Evolutionary conservation across 2,888 invertebrate species (phyloP), one percentile per base, ranked within the genome.

Genomic region (Rhagophthalmus giganteus): DNA sequence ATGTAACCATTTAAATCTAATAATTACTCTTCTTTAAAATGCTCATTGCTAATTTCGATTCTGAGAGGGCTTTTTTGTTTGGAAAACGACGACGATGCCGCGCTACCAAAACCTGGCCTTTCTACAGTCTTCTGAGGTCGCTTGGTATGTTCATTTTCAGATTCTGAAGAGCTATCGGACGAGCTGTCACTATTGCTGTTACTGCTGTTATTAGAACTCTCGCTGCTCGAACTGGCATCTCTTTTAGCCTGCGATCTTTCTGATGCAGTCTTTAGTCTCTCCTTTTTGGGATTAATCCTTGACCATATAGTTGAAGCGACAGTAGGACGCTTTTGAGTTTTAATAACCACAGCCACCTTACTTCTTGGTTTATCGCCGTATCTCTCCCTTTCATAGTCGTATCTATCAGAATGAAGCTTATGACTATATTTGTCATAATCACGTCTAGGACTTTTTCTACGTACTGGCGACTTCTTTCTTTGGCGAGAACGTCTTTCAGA

Each of bases 241-340:
- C 47, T 47, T n/a, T 47, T 47, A 7, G 44, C 35, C 6, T 55
- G 52, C n/a, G 55, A 48, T 16, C 62, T 44, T 31, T 59, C 60
- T 2, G 60, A 58, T 3, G 60, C 57, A 4, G 61, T 57, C 47
- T 61, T 58, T 6, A 59, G 20, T 16, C 64, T 40, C 9, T 58
- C 58, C 16, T 60, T 53, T 13, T 59, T 60, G 4, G 50, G 54
- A 11, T 53, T 47, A 24, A 50, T 55, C 11, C 69, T 63, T 3
- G 73, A 71, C 71, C 72, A 73, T 31, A 75, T 64, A 1, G 73
- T 71, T 1, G 75, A 74, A 2, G 73, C 74, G 4, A 71, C 69
- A 1, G 68, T 49, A 1, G 73, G 74, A 56, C 66, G 63, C 46
- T 70, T 73, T 33, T 68, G 71, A 6, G 65, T 69, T 63, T 70